Conservation (phyloP, 92 coral and sea anemone genomes). For the Epizoanthus illoricatus region DNA sequence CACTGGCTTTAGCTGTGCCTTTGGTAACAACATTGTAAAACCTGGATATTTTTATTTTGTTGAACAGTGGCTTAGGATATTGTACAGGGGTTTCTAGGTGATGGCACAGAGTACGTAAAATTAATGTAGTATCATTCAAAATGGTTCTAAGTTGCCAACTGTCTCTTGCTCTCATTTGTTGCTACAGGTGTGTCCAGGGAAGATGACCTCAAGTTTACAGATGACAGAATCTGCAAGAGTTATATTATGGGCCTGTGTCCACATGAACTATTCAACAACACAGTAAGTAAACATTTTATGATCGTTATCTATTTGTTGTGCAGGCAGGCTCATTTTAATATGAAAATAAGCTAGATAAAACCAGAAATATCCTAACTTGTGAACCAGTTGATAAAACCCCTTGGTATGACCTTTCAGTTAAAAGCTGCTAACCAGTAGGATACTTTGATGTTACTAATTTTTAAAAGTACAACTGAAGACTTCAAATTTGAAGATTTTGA, state of each 20-base stretch:
- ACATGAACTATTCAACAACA: constrained; percentile 95
- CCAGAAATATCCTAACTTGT: too few species aligned
- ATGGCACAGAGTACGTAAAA: background rate
- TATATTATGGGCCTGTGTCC: constrained; percentile 98
- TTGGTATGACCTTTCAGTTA: too few species aligned
- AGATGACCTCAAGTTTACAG: constrained; percentile 83
- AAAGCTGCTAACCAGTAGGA: too few species aligned
- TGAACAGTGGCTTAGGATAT: background rate
- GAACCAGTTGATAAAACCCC: too few species aligned
- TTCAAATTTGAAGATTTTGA: too few species aligned
- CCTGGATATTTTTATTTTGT: background rate
- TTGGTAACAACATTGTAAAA: background rate
- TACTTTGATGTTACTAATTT: too few species aligned
- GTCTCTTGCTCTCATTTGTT: constrained; percentile 6
- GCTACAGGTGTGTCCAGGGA: constrained; percentile 82
- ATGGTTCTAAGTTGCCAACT: background rate
- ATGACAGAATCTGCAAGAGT: constrained; percentile 96
- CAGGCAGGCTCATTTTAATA: too few species aligned
- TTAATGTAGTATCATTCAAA: background rate
- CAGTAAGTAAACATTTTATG: constrained; percentile 59
- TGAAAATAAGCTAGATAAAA: too few species aligned
- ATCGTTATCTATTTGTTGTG: background rate
- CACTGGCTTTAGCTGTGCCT: too few species aligned
- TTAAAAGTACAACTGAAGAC: too few species aligned
- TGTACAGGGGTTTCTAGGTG: constrained; percentile 3